phyloP scores from a whole-genome alignment of 2,113 vertebrate genomes.

The Trematomus loennbergii region DNA sequence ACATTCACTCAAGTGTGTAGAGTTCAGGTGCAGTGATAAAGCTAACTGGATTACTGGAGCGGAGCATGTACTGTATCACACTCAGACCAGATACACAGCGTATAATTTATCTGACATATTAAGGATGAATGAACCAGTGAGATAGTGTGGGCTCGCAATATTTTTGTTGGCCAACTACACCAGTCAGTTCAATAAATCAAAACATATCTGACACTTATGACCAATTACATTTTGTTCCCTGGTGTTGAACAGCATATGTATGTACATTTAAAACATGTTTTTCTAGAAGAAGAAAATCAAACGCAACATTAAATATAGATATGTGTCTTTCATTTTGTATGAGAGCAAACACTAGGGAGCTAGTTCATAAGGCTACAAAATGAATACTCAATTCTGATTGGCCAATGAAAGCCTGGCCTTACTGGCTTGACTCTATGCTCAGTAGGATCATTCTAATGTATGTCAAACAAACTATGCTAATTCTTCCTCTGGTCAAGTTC shows the following conservation, averaged over 20 bases:
- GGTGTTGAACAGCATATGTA: conserved; percentile 16
- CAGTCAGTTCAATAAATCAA: conserved; percentile 17
- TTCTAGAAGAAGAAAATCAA: conserved; percentile 36
- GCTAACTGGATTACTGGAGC: conserved; percentile 51
- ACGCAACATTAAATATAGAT: conserved; percentile 40
- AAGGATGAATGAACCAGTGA: conserved; percentile 20
- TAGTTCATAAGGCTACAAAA: conserved; percentile 17
- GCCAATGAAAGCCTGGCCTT: neutral
- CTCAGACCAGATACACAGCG: conserved; percentile 42
- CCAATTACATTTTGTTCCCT: neutral
- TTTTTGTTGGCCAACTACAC: neutral
- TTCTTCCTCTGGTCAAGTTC: neutral
- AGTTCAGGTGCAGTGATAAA: conserved; percentile 66
- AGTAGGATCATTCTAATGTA: neutral
- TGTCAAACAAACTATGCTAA: conserved; percentile 6
- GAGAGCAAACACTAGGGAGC: conserved; percentile 28
- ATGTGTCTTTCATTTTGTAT: conserved; percentile 30
- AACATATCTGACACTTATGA: neutral
- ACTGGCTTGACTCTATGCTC: neutral
- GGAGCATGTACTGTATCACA: conserved; percentile 44
- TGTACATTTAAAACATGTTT: conserved; percentile 21
- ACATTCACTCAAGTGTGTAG: conserved; percentile 41
- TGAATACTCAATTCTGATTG: conserved; percentile 21
- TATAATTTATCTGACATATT: conserved; percentile 64
- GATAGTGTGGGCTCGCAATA: conserved; percentile 2